Conservation (phyloP, 2,797 vertebrate genomes). For the Scyliorhinus canicula region DNA sequence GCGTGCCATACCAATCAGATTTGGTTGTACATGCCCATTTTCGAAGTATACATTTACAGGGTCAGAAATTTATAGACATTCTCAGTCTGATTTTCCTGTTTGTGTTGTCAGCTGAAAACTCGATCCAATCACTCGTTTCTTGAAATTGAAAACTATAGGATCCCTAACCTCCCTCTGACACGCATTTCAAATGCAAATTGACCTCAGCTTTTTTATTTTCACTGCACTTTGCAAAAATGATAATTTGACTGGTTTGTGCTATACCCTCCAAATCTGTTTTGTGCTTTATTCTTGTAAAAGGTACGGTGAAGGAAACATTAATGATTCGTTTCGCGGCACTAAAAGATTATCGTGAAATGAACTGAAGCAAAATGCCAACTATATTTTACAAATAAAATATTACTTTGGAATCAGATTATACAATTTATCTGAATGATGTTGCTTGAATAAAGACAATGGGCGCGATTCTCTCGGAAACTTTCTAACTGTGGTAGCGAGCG, state of each 20-base stretch:
- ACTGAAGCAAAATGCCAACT: not conserved
- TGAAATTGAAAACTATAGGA: not conserved
- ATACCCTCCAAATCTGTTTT: not conserved
- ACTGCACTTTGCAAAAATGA: not conserved
- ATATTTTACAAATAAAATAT: not conserved
- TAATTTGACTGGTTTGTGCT: not conserved
- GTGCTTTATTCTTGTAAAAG: not conserved
- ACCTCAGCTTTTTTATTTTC: not conserved
- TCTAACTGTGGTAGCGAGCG: too few relatives aligned
- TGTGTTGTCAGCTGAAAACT: not conserved
- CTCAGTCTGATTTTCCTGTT: not conserved
- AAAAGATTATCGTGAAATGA: not conserved
- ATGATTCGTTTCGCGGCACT: not conserved
- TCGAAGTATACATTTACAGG: not conserved
- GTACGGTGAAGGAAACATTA: not conserved
- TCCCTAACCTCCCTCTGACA: not conserved
- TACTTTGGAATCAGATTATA: not conserved
- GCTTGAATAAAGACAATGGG: too few relatives aligned
- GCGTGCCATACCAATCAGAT: not conserved
- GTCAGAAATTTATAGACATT: not conserved
- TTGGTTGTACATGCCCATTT: not conserved
- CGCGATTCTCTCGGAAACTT: too few relatives aligned
- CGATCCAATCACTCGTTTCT: not conserved
- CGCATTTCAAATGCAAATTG: not conserved
- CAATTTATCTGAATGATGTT: too few relatives aligned